Percentiles rank a stretch among this genome's conserved stretches.
Conservation (phyloP, 2,113 vertebrate species). For the Prionailurus bengalensis region DNA sequence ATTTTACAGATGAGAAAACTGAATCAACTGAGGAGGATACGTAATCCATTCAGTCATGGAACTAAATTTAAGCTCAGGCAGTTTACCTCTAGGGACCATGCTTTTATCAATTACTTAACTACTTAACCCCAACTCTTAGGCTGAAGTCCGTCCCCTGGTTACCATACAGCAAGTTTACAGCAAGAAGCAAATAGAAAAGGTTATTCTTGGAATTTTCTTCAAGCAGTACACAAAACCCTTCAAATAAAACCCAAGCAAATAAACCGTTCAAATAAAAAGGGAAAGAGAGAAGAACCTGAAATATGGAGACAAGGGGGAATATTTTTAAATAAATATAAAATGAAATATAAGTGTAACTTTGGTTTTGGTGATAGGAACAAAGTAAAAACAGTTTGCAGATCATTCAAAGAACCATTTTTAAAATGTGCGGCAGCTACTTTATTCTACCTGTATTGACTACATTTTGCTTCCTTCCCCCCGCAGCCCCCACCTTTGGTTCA, state of each 20-base stretch:
- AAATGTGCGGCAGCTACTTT: not conserved
- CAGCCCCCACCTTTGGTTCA: not conserved
- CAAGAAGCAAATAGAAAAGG: not conserved
- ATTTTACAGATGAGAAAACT: not conserved
- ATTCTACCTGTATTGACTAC: not conserved
- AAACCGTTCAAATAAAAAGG: not conserved
- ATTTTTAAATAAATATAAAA: not conserved
- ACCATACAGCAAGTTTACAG: not conserved
- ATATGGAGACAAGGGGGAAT: not conserved
- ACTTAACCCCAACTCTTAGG: not conserved
- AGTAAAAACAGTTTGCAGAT: not conserved
- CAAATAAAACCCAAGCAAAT: too few relatives aligned
- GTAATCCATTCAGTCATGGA: not conserved
- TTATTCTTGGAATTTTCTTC: not conserved
- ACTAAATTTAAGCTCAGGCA: not conserved
- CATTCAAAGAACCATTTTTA: not conserved
- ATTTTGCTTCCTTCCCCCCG: not conserved
- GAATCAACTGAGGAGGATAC: not conserved
- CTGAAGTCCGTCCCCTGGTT: not conserved
- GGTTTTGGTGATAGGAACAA: not conserved
- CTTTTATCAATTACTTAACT: not conserved
- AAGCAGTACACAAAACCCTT: not conserved
- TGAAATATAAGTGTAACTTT: not conserved
- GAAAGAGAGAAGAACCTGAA: not conserved
- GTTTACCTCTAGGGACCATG: not conserved